A percentile compares a stretch with the other conserved stretches of the same genome.
These are phyloP conservation scores for Coregonus clupeaformis DNA, from an alignment of 2,113 vertebrate species.

Conservation along the genomic window DNA sequence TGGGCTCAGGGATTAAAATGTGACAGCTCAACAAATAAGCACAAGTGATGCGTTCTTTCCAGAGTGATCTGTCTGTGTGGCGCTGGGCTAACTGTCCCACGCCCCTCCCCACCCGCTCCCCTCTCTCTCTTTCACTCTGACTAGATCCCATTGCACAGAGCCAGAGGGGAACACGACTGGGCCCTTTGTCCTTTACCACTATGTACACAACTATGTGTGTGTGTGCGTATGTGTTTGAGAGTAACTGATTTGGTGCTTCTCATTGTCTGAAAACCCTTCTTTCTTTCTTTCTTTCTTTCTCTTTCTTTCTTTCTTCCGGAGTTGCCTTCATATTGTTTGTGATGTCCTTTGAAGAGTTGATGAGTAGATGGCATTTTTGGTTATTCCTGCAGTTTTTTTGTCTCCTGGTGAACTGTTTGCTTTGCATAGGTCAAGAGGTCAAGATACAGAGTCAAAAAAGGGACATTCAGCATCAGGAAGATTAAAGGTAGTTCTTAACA, in stretches of 20 bases:
- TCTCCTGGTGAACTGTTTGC: constrained; percentile 63
- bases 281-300: too few species aligned
- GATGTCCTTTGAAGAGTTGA: constrained; percentile 60
- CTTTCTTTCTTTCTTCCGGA: constrained; percentile 61
- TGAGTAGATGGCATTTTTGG: constrained; percentile 65
- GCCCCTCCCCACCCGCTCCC: constrained; percentile 71
- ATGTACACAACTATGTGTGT: constrained; percentile 68
- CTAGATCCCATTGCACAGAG: constrained; percentile 67
- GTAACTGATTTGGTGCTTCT: constrained; percentile 63
- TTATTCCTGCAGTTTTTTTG: constrained; percentile 48
- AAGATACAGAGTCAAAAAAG: constrained; percentile 69
- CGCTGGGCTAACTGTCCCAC: constrained; percentile 81
- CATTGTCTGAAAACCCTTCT: constrained; percentile 55
- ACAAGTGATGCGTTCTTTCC: constrained; percentile 94
- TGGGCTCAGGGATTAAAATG: constrained; percentile 91
- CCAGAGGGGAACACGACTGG: constrained; percentile 81
- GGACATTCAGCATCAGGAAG: constrained; percentile 89
- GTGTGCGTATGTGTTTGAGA: constrained; percentile 57
- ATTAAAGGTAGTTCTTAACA: constrained; percentile 72
- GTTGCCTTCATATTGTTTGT: constrained; percentile 63
- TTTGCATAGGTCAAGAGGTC: constrained; percentile 77
- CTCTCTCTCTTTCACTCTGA: constrained; percentile 31
- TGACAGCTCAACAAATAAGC: constrained; percentile 95
- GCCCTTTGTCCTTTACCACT: constrained; percentile 60
- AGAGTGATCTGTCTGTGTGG: constrained; percentile 88